phyloP scores from a whole-genome alignment of 1,140 invertebrate genomes.

The Orchestia grillus region DNA sequence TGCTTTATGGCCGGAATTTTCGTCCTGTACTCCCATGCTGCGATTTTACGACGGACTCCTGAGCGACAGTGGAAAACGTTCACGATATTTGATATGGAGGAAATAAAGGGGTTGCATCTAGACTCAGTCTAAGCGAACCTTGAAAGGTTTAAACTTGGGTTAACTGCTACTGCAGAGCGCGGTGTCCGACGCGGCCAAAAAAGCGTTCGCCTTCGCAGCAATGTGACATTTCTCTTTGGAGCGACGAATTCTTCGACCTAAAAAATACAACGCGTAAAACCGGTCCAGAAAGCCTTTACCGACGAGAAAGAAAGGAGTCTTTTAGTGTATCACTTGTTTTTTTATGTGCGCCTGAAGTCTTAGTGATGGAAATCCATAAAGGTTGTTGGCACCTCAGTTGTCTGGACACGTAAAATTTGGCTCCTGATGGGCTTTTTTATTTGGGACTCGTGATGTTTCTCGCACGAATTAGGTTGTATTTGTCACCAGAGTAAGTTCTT shows the following conservation, averaged over 20 bases:
- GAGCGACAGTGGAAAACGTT: slow-evolving; percentile 12
- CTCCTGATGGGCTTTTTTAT: background rate
- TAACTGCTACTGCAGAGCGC: background rate
- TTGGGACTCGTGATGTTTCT: background rate
- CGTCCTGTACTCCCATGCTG: background rate
- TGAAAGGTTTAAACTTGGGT: background rate
- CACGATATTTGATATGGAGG: slow-evolving; percentile 38
- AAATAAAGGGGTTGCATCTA: slow-evolving; percentile 40
- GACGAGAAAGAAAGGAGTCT: background rate
- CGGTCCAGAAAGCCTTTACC: background rate
- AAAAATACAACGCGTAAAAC: background rate
- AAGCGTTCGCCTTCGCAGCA: background rate
- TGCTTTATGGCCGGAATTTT: slow-evolving; percentile 48
- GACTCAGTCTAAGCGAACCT: background rate
- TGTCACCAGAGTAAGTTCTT: too few species aligned
- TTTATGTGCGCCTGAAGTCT: background rate
- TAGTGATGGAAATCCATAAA: background rate
- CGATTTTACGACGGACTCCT: slow-evolving; percentile 43
- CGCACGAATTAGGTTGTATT: too few species aligned
- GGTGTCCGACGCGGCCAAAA: background rate
- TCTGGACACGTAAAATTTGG: background rate
- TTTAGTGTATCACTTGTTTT: background rate
- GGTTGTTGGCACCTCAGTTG: background rate
- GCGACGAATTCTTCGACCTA: background rate
- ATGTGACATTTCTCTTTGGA: slow-evolving; percentile 20